Conservation (phyloP, 1,140 invertebrate species). For the Heterodera schachtii region DNA sequence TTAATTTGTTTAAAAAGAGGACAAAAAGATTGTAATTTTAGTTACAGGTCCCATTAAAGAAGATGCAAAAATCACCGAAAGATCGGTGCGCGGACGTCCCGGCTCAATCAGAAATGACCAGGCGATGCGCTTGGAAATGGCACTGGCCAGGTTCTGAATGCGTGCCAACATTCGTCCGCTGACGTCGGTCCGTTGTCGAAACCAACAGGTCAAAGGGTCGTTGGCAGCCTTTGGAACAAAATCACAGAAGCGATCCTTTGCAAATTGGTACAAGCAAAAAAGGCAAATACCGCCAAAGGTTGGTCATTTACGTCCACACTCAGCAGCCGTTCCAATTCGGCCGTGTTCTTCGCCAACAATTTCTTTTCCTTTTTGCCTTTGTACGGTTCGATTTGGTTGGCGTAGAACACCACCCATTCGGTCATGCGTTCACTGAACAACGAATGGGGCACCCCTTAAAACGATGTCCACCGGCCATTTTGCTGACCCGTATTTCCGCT, state of each 20-base stretch:
- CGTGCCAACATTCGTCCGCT: conserved; percentile 35
- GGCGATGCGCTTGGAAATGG: conserved; percentile 27
- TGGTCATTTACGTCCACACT: background rate
- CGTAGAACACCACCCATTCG: conserved; percentile 25
- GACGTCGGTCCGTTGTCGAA: conserved; percentile 28
- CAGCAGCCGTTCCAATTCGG: conserved; percentile 6
- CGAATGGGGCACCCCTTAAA: too few relatives aligned
- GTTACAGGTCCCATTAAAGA: background rate
- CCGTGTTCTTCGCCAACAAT: background rate
- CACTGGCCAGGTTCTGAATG: conserved; percentile 41
- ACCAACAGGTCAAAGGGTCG: conserved; percentile 36
- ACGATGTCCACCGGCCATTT: too few relatives aligned
- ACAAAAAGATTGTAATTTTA: conserved; percentile 5
- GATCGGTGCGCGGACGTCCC: conserved; percentile 53
- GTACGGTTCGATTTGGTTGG: background rate
- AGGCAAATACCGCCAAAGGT: background rate
- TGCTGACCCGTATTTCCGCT: conserved; percentile 34
- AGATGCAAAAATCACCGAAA: conserved; percentile 40
- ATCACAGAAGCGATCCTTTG: background rate
- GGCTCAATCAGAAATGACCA: conserved; percentile 61
- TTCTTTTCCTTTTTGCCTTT: background rate
- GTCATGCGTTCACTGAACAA: conserved; percentile 14
- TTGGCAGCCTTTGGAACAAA: background rate
- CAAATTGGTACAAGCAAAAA: background rate
- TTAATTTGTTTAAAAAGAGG: too few relatives aligned